Conservation (phyloP, 2,888 invertebrate genomes). For the Acronicta aceris region DNA sequence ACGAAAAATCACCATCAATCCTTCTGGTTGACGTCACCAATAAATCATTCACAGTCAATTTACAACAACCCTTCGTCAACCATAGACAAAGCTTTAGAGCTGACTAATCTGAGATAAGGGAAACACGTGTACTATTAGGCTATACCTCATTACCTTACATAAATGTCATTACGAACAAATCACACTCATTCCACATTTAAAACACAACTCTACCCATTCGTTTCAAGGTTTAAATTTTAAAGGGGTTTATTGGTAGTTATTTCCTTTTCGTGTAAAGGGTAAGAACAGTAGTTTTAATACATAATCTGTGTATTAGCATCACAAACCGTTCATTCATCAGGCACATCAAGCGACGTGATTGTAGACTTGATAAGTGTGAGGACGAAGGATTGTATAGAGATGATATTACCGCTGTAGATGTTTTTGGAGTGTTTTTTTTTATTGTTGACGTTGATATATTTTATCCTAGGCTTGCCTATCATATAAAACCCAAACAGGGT, state of each 20-base stretch:
- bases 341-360: slow-evolving; percentile 79
- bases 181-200: neutral
- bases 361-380: slow-evolving; percentile 73
- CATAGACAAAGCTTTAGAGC: slow-evolving; percentile 59
- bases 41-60: slow-evolving; percentile 86
- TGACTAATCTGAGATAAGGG: slow-evolving; percentile 78
- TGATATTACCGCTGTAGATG: slow-evolving; percentile 46
- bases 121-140: slow-evolving; percentile 79
- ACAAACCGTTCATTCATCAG: slow-evolving; percentile 88
- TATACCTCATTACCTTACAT: slow-evolving; percentile 70
- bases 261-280: slow-evolving; percentile 39
- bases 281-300: slow-evolving; percentile 75
- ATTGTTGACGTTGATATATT: neutral
- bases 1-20: slow-evolving; percentile 43
- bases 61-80: slow-evolving; percentile 69
- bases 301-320: slow-evolving; percentile 83
- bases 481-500: too few relatives aligned
- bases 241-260: neutral
- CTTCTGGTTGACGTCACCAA: slow-evolving; percentile 69
- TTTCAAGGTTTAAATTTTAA: slow-evolving; percentile 26
- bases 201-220: slow-evolving; percentile 9
- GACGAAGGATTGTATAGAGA: slow-evolving; percentile 63
- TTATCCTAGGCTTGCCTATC: neutral
- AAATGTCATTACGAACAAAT: slow-evolving; percentile 15
- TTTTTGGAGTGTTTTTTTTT: neutral